phyloP scores from a whole-genome alignment of 2,888 invertebrate genomes.

The Lasioglossum figueresi region DNA sequence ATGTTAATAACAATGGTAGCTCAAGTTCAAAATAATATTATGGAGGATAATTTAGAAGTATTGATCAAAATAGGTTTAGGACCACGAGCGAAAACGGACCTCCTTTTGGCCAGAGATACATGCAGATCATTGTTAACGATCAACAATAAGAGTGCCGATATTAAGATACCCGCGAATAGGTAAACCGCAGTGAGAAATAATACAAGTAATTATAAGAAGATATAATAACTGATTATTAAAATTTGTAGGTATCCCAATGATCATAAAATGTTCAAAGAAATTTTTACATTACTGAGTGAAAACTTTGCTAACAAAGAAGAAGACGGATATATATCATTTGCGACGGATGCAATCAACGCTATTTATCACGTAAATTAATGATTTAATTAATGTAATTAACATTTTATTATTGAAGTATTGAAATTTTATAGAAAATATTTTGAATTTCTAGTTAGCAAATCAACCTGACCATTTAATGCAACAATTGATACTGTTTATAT shows the following conservation, averaged over 20 bases:
- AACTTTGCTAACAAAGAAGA: conserved; percentile 83
- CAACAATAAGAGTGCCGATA: conserved; percentile 80
- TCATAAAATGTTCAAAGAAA: conserved; percentile 85
- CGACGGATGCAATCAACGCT: conserved; percentile 86
- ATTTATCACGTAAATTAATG: conserved; percentile 85
- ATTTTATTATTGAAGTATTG: background rate
- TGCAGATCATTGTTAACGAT: conserved; percentile 86
- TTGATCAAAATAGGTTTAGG: conserved; percentile 90
- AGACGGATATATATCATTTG: conserved; percentile 86
- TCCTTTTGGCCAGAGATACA: conserved; percentile 86
- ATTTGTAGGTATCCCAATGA: conserved; percentile 83
- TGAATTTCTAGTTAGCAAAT: conserved; percentile 85
- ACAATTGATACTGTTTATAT: conserved; percentile 67
- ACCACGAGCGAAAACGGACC: conserved; percentile 84
- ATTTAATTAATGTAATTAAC: background rate
- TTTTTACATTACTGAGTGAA: conserved; percentile 84
- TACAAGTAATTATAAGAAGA: conserved; percentile 25
- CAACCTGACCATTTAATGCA: conserved; percentile 85
- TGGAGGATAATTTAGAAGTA: conserved; percentile 89
- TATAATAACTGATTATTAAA: conserved; percentile 28
- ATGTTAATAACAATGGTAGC: conserved; percentile 92
- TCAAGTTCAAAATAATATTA: conserved; percentile 86
- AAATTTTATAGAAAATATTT: conserved; percentile 20
- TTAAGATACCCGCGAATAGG: conserved; percentile 80
- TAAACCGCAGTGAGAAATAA: conserved; percentile 60